A percentile compares a stretch with the other conserved stretches of the same genome.
phyloP scores from a whole-genome alignment of 2,113 vertebrate genomes.

The Tonatia bakeri region DNA sequence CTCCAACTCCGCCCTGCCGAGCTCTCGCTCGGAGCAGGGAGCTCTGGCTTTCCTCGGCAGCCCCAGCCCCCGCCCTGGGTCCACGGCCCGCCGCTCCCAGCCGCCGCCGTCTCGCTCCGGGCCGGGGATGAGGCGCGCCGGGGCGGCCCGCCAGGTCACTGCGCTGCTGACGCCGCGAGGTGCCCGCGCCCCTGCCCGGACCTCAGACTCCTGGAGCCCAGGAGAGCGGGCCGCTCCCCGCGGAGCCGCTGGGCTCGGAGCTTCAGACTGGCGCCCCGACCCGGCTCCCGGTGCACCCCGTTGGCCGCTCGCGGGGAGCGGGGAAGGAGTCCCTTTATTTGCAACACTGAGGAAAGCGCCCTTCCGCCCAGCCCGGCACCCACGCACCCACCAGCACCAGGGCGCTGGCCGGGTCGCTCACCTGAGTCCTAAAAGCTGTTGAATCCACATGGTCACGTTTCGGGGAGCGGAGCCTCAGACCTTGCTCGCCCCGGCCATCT shows the following conservation, averaged over 20 bases:
- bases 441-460: slow-evolving; percentile 85
- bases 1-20: slow-evolving; percentile 19
- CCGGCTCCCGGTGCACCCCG: not conserved
- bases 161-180: slow-evolving; percentile 55
- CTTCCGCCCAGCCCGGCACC: not conserved
- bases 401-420: slow-evolving; percentile 65
- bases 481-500: slow-evolving; percentile 74
- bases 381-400: slow-evolving; percentile 33
- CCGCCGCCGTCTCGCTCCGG: not conserved
- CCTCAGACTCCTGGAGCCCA: not conserved
- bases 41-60: not conserved
- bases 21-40: not conserved
- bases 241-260: not conserved
- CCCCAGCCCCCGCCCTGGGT: not conserved
- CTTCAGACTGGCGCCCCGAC: not conserved
- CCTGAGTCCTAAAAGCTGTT: slow-evolving; percentile 81
- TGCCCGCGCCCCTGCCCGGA: not conserved
- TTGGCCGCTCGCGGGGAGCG: not conserved
- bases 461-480: slow-evolving; percentile 69
- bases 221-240: not conserved
- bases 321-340: not conserved
- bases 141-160: slow-evolving; percentile 70
- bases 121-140: slow-evolving; percentile 3
- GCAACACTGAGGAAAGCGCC: not conserved
- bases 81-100: not conserved